Percentiles rank a stretch among this genome's conserved stretches.
Evolutionary conservation across 2,113 vertebrate genomes (phyloP).

Genomic region (Chitala chitala): DNA sequence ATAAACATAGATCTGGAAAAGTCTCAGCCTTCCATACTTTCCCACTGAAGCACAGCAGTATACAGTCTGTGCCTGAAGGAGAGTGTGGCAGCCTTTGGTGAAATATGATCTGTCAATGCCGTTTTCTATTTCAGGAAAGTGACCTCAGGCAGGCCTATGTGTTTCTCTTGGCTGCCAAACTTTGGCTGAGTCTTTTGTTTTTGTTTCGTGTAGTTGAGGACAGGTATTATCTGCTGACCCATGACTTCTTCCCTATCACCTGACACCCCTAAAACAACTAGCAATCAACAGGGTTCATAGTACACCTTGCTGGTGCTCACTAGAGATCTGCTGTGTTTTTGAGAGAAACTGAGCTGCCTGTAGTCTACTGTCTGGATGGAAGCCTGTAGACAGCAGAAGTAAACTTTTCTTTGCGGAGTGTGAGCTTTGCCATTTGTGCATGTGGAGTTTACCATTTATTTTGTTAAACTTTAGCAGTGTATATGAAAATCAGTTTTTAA

Average conservation of each 20-base stretch:
- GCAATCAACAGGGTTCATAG: not conserved
- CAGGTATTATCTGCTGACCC: conserved; percentile 15
- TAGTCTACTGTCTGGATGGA: too few relatives aligned
- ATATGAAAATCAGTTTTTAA: too few relatives aligned
- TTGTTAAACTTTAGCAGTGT: too few relatives aligned
- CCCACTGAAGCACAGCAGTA: not conserved
- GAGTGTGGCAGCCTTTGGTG: conserved; percentile 33
- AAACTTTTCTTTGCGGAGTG: not conserved
- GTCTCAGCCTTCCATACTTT: not conserved
- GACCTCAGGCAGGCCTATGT: conserved; percentile 36
- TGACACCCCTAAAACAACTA: not conserved
- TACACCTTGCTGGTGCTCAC: not conserved
- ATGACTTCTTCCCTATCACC: not conserved
- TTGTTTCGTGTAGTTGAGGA: conserved; percentile 13
- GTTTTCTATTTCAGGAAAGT: conserved; percentile 48
- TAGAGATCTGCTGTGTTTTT: not conserved
- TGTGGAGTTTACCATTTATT: too few relatives aligned
- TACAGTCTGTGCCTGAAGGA: conserved; percentile 20
- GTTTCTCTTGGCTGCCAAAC: conserved; percentile 27
- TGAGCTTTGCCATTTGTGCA: too few relatives aligned
- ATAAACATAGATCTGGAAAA: too few relatives aligned
- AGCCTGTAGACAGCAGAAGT: not conserved
- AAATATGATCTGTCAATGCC: conserved; percentile 40
- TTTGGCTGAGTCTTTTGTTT: conserved; percentile 13
- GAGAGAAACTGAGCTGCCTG: not conserved